Conservation (phyloP, 2,888 invertebrate genomes). For the Bellardia bayeri region DNA sequence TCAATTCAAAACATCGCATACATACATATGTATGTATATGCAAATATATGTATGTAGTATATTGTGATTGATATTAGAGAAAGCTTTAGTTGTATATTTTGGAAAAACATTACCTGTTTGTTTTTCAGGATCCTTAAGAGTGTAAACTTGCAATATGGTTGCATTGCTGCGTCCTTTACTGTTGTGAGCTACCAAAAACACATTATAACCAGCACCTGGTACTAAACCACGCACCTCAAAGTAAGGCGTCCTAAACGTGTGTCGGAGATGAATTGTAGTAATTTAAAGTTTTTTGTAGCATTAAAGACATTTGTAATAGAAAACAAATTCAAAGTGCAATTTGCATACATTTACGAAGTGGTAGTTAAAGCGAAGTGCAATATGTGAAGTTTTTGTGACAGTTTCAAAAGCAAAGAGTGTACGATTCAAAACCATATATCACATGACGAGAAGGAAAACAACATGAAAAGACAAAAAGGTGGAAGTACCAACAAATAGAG, state of each 20-base stretch:
- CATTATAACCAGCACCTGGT: slow-evolving; percentile 88
- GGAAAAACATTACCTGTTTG: slow-evolving; percentile 86
- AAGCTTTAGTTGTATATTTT: slow-evolving; percentile 1
- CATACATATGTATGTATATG: background rate
- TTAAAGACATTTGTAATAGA: slow-evolving; percentile 4
- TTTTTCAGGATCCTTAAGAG: slow-evolving; percentile 89
- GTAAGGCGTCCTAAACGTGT: slow-evolving; percentile 85
- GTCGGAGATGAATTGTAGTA: slow-evolving; percentile 9
- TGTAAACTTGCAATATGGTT: slow-evolving; percentile 88
- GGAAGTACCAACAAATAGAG: background rate
- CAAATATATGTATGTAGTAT: background rate
- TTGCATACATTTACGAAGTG: slow-evolving; percentile 52
- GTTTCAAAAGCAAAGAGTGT: slow-evolving; percentile 29
- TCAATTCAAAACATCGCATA: background rate
- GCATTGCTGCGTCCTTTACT: slow-evolving; percentile 89
- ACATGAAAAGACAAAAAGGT: background rate
- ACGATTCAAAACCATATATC: slow-evolving; percentile 29
- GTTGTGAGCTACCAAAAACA: slow-evolving; percentile 89
- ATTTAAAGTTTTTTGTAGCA: background rate
- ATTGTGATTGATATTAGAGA: background rate
- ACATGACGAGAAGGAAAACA: slow-evolving; percentile 8
- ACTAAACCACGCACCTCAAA: slow-evolving; percentile 89
- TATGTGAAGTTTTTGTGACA: slow-evolving; percentile 11
- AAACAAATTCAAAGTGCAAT: slow-evolving; percentile 46
- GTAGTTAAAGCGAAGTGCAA: background rate